Evolutionary conservation across 2,113 vertebrate genomes (phyloP).

Genomic region (Chauna torquata): DNA sequence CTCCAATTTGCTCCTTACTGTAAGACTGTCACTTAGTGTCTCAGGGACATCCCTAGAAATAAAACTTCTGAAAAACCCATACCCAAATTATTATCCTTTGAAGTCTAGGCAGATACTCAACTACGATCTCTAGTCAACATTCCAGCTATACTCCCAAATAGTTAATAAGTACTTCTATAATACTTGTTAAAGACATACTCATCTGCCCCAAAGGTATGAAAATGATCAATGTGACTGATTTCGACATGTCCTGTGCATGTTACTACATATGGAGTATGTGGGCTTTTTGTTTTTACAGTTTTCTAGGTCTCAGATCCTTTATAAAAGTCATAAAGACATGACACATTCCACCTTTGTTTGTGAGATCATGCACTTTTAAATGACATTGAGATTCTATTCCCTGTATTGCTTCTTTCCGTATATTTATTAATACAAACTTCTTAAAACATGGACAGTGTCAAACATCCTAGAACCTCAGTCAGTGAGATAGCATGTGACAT

Average conservation of each 20-base stretch:
- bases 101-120: neutral
- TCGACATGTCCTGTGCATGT: neutral
- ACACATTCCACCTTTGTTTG: neutral
- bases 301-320: neutral
- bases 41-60: neutral
- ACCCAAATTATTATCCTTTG: neutral
- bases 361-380: neutral
- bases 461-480: neutral
- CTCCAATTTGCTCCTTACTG: neutral
- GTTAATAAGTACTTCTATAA: neutral
- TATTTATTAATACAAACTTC: neutral
- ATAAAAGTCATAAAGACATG: neutral
- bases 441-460: neutral
- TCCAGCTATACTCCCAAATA: neutral
- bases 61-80: neutral
- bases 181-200: neutral
- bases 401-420: neutral
- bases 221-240: neutral
- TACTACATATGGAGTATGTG: no score
- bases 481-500: neutral
- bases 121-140: rapidly evolving
- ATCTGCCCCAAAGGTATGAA: neutral
- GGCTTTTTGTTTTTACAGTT: no score
- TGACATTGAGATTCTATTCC: neutral
- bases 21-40: neutral